phyloP scores from a whole-genome alignment of 2,797 vertebrate genomes.

The Dendrocincla tyrannina region DNA sequence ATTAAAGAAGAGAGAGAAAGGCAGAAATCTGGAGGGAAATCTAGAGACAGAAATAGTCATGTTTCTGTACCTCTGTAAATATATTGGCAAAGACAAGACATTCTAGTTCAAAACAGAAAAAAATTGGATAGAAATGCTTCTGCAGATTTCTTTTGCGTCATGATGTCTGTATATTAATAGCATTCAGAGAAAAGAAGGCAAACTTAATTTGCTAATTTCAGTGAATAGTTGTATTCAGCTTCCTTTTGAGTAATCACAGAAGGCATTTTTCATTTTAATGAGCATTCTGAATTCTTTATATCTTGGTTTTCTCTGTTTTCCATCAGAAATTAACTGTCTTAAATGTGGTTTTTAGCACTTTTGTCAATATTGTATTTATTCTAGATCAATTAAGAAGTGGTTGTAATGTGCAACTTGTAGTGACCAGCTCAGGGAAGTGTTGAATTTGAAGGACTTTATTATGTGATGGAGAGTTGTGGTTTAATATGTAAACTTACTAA shows the following conservation, averaged over 20 bases:
- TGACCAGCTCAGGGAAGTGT: neutral
- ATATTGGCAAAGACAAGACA: neutral
- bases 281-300: neutral
- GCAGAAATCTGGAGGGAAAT: neutral
- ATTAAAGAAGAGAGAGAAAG: neutral
- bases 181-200: conserved; percentile 4
- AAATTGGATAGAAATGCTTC: neutral
- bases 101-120: neutral
- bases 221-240: conserved; percentile 28
- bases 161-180: neutral
- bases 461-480: neutral
- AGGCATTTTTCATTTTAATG: conserved; percentile 26
- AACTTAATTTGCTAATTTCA: conserved; percentile 17
- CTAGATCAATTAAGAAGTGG: neutral
- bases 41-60: neutral
- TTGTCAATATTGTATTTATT: neutral
- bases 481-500: neutral
- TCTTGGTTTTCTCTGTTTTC: neutral
- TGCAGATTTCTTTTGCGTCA: neutral
- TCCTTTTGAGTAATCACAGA: neutral
- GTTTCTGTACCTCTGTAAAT: neutral
- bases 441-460: neutral
- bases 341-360: neutral
- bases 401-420: neutral
- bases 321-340: neutral